Evolutionary conservation across 2,797 vertebrate species (phyloP).

Genomic region (Jordanella pulchra): DNA sequence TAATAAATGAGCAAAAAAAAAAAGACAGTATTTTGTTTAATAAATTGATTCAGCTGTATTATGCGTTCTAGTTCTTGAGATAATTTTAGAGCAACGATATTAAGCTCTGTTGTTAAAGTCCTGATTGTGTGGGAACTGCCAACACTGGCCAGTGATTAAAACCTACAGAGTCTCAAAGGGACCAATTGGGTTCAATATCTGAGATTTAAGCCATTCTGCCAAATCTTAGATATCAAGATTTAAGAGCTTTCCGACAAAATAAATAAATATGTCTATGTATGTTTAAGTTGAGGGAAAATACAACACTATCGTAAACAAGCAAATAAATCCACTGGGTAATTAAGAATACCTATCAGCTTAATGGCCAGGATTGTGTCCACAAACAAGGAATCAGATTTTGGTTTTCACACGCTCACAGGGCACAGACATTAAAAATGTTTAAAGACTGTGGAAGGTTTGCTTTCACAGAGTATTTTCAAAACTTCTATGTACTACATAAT

Average conservation of each 20-base stretch:
- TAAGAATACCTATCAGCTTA: background rate
- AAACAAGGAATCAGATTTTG: too few species aligned
- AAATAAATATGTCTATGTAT: background rate
- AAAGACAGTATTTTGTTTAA: constrained; percentile 54
- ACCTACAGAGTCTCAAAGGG: constrained; percentile 25
- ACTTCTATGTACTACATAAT: background rate
- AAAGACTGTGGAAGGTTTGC: background rate
- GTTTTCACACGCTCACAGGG: too few species aligned
- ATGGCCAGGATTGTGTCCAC: background rate
- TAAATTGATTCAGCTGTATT: constrained; percentile 66
- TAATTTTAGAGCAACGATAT: constrained; percentile 53
- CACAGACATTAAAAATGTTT: too few species aligned
- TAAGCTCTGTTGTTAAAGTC: constrained; percentile 41
- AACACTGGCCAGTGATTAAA: constrained; percentile 37
- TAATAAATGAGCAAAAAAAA: too few species aligned
- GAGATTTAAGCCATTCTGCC: constrained; percentile 16
- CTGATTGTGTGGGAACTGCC: constrained; percentile 18
- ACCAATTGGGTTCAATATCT: constrained; percentile 25
- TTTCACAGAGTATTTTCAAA: background rate
- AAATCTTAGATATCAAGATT: constrained; percentile 10
- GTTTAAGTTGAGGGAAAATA: background rate
- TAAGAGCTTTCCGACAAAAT: constrained; percentile 7
- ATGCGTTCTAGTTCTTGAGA: constrained; percentile 60
- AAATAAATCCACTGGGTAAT: background rate
- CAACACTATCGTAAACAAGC: background rate